phyloP scores from a whole-genome alignment of 2,113 vertebrate genomes.

The Microtus montanus region DNA sequence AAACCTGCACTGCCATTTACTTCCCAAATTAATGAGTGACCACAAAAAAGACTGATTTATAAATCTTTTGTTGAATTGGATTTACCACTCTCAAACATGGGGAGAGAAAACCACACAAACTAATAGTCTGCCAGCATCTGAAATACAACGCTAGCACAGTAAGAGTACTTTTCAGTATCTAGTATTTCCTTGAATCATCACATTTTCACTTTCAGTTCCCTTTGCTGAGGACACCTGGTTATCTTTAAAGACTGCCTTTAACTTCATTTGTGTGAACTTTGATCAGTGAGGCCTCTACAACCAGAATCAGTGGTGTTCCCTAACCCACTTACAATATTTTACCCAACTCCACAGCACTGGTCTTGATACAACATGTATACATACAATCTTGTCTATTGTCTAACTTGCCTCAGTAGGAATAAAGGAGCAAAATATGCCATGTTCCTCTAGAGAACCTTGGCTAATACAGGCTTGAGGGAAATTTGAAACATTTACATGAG shows the following conservation, averaged over 20 bases:
- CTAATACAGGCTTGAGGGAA: background rate
- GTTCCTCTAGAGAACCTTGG: background rate
- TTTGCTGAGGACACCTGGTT: background rate
- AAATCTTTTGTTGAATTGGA: background rate
- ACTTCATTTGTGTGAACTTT: background rate
- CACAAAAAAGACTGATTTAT: background rate
- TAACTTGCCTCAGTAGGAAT: background rate
- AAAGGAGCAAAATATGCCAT: background rate
- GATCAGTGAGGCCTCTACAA: background rate
- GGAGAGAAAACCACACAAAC: background rate
- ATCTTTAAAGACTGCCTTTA: too few relatives aligned
- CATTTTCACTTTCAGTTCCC: background rate
- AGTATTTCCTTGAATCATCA: background rate
- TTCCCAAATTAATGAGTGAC: background rate
- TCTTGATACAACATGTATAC: background rate
- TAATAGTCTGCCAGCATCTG: background rate
- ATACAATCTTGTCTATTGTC: background rate
- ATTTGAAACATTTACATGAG: background rate
- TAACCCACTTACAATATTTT: accelerated
- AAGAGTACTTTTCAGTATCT: background rate
- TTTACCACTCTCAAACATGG: background rate
- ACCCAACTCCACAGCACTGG: background rate
- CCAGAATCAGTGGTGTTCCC: background rate
- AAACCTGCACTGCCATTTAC: background rate
- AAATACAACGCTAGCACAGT: background rate